These are phyloP conservation scores for Caenorhabditis parvicauda DNA, from an alignment of 2,888 invertebrate species.

Conservation along the genomic window DNA sequence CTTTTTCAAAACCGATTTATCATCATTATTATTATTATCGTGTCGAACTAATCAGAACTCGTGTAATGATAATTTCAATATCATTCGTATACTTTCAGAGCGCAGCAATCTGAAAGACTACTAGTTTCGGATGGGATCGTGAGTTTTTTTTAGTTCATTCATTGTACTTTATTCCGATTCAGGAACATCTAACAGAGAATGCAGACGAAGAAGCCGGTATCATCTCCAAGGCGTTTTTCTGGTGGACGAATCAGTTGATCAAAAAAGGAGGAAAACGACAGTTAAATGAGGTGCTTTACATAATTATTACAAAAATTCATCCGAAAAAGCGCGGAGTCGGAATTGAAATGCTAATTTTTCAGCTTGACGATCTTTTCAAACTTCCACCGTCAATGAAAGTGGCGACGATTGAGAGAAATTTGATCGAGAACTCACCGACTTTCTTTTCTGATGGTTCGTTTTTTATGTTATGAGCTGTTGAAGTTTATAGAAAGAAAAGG, in stretches of 20 bases:
- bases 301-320: background rate
- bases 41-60: too few relatives aligned
- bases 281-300: constrained; percentile 67
- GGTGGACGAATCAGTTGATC: constrained; percentile 53
- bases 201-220: constrained; percentile 26
- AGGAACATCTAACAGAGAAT: constrained; percentile 5
- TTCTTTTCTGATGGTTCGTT: constrained; percentile 43
- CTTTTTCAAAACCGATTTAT: too few relatives aligned
- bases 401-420: constrained; percentile 67
- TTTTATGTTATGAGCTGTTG: too few relatives aligned
- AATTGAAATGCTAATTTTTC: constrained; percentile 1
- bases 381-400: constrained; percentile 74
- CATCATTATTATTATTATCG: too few relatives aligned
- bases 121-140: too few relatives aligned
- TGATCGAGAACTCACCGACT: constrained; percentile 44
- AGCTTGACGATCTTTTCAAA: constrained; percentile 79
- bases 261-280: constrained; percentile 76
- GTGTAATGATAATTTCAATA: too few relatives aligned
- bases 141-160: too few relatives aligned
- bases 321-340: too few relatives aligned
- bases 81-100: too few relatives aligned
- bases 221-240: constrained; percentile 43
- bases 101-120: too few relatives aligned
- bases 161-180: too few relatives aligned
- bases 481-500: too few relatives aligned